Percentiles rank a stretch among this genome's conserved stretches.
These are phyloP conservation scores for Anthoptus insignis DNA, from an alignment of 2,888 invertebrate genomes.

Conservation along the genomic window DNA sequence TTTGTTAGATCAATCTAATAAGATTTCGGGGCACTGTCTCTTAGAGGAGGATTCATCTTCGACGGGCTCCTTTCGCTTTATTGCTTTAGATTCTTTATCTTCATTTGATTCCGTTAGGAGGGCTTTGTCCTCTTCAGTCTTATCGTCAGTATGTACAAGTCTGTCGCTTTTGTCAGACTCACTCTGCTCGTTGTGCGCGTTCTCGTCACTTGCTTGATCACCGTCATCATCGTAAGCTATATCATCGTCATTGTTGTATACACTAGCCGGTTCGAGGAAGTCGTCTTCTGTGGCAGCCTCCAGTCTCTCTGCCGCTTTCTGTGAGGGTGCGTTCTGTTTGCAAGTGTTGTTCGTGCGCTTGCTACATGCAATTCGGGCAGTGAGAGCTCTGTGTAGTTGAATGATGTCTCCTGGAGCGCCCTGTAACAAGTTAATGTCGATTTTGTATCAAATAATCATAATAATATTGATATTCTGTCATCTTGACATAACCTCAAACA, in stretches of 20 bases:
- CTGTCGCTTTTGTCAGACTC: constrained; percentile 53
- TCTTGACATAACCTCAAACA: too few relatives aligned
- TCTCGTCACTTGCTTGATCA: constrained; percentile 48
- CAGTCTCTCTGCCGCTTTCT: constrained; percentile 69
- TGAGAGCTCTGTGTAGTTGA: constrained; percentile 70
- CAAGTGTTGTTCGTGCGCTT: constrained; percentile 56
- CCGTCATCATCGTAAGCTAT: constrained; percentile 51
- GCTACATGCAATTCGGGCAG: constrained; percentile 66
- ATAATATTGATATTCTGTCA: too few relatives aligned
- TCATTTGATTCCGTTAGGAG: constrained; percentile 52
- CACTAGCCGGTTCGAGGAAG: constrained; percentile 58
- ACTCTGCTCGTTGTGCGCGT: constrained; percentile 40
- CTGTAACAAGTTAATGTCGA: constrained; percentile 57
- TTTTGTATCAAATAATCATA: too few relatives aligned
- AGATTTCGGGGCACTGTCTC: constrained; percentile 76
- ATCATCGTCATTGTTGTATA: constrained; percentile 52
- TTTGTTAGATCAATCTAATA: constrained; percentile 66
- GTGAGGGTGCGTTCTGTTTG: constrained; percentile 65
- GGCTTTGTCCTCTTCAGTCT: constrained; percentile 63
- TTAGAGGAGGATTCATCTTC: constrained; percentile 74
- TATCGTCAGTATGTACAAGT: constrained; percentile 55
- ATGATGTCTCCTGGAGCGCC: constrained; percentile 75
- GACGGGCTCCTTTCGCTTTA: constrained; percentile 74
- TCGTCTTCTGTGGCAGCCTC: constrained; percentile 69
- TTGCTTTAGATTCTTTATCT: constrained; percentile 62